Base-by-base conservation (phyloP, 2,888 invertebrate genomes). In the Hydrotaea diabolus region DNA sequence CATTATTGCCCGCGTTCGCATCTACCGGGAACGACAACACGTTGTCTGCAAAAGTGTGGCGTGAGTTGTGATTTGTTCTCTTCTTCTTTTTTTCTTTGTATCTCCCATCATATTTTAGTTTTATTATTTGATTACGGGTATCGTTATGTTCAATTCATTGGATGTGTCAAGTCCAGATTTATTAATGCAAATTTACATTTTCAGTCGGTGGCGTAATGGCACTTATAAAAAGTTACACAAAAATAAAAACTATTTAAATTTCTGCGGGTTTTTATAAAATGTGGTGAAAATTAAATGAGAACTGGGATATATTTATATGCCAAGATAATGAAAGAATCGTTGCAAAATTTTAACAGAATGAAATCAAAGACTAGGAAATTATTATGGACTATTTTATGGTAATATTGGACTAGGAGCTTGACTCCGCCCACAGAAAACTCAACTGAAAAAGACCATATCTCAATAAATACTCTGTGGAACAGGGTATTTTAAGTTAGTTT, bases 121-220 rank as follows among this genome's bases (percentile, higher is more conserved):
- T 17, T 66, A 66, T 66, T 66, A 66, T 36, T 66, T 66, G 39
- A 66, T 66, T 59, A 59, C 4, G 59, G 15, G 26, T 59, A 7
- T 59, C 59, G 21, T 59, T 59, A 23, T 59, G 23, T 26, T 13
- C 39, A 15, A 66, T 43, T 39, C 36, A 64, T 36, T 31, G 31
- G 13, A 43, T 66, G 39, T 66, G 43, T 66, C 66, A 66, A 66
- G 66, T 66, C 66, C 66, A 66, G 43, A 66, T 66, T 66, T 66
- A 66, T 66, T 66, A 66, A 66, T 66, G 66, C 39, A 57, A 57
- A 57, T 57, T 57, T 43, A 66, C 36, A 17, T 64, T 39, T 13
- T 66, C 66, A 64, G 19, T 36, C 66, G 11, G 43, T 2, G 21
- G 66, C 19, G 43, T 43, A 66, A 66, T 19, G 31, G 3, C 7